Conservation (phyloP, 2,113 vertebrate genomes). For the Gymnogyps californianus region DNA sequence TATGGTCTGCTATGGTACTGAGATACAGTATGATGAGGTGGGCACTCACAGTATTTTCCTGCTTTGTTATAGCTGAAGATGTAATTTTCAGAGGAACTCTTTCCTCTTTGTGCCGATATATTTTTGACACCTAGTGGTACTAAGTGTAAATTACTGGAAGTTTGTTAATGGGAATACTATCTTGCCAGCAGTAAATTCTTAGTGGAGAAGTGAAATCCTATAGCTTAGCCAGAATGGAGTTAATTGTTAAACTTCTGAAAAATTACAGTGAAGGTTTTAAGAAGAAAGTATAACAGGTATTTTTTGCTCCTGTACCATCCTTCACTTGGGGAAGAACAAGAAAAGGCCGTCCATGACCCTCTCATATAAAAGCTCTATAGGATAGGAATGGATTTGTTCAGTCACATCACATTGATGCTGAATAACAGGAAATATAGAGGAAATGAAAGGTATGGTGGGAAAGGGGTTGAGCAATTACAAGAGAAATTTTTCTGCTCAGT, state of each 20-base stretch:
- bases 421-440: neutral
- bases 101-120: neutral
- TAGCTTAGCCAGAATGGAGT: neutral
- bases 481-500: neutral
- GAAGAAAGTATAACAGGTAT: neutral
- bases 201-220: neutral
- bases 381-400: neutral
- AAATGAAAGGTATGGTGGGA: neutral
- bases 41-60: neutral
- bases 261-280: neutral
- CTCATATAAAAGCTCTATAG: neutral
- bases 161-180: neutral
- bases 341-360: neutral
- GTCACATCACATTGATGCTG: neutral
- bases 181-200: neutral
- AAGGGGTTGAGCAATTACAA: neutral
- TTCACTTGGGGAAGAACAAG: neutral
- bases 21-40: neutral
- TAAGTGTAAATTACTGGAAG: neutral
- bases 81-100: neutral
- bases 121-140: neutral
- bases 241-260: neutral
- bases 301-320: neutral
- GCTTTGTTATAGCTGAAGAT: neutral
- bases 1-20: neutral